phyloP scores from a whole-genome alignment of 2,113 vertebrate species.

The Dicentrarchus labrax region DNA sequence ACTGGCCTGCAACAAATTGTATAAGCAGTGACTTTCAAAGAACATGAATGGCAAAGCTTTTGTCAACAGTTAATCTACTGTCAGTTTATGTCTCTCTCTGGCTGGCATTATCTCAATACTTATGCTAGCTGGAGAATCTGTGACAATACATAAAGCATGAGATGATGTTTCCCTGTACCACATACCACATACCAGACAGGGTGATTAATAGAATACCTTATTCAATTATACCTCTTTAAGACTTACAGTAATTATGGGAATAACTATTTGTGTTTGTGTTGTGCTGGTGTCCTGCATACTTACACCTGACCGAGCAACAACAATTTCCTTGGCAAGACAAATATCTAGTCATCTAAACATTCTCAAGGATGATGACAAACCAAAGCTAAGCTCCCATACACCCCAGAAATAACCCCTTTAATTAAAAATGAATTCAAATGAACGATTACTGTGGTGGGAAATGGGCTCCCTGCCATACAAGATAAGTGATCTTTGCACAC shows the following conservation, averaged over 20 bases:
- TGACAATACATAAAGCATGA: background rate
- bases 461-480: background rate
- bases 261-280: background rate
- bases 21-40: background rate
- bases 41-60: background rate
- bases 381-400: background rate
- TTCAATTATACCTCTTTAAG: background rate
- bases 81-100: background rate
- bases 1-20: conserved; percentile 80
- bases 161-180: background rate
- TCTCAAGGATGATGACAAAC: background rate
- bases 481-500: background rate
- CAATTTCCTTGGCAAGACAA: background rate
- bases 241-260: background rate
- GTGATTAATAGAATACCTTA: background rate
- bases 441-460: background rate
- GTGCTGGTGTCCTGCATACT: background rate
- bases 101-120: background rate
- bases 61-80: background rate
- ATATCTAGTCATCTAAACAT: too few species aligned
- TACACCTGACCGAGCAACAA: too few species aligned
- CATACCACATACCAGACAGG: background rate
- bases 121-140: background rate
- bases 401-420: background rate
- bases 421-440: background rate